Evolutionary conservation across 2,888 invertebrate species (phyloP), one percentile per base, ranked within the genome.

Genomic region (Nasonovia ribisnigri): DNA sequence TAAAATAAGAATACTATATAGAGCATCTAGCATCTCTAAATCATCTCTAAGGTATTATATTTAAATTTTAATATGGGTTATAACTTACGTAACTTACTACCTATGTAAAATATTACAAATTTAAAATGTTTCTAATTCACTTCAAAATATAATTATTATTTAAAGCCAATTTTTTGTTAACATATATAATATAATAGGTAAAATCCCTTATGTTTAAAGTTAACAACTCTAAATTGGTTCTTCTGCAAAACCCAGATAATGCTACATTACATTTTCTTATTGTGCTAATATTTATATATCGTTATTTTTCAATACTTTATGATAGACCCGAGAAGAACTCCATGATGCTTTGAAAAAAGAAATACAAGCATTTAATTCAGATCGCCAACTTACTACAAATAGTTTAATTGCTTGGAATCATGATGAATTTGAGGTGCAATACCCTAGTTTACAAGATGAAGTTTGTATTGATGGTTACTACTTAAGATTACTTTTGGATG

Each of bases 401-500:
- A 97, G 97, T 91, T 96, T 98, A 51, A 98, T 98, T 0, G 98
- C 99, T 0, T 99, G 99, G 99, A 99, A 99, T 96, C 99, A 99
- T 96, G 97, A 98, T 84, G 99, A 99, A 96, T 98, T 99, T 95
- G 98, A 99, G 96, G 97, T 99, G 29, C 97, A 97, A 95, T 99
- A 99, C 96, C 97, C 98, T 95, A 99, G 99, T 95, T 96, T 99
- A 95, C 97, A 98, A 94, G 99, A 99, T 95, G 99, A 99, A 96
- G 98, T 99, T 95, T 98, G 98, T 96, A 99, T 99, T 95, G 99
- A 99, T 36, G 99, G 99, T 96, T 99, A 99, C 96, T 99, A 99
- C 96, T 97, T 99, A 95, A 97, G 99, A 95, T 96, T 99, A 95
- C 96, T 99, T 95, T 96, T 99, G 93, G 99, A 99, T 96, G 98